These are phyloP conservation scores for Hemitrygon akajei DNA, from an alignment of 2,797 vertebrate species.

Conservation along the genomic window DNA sequence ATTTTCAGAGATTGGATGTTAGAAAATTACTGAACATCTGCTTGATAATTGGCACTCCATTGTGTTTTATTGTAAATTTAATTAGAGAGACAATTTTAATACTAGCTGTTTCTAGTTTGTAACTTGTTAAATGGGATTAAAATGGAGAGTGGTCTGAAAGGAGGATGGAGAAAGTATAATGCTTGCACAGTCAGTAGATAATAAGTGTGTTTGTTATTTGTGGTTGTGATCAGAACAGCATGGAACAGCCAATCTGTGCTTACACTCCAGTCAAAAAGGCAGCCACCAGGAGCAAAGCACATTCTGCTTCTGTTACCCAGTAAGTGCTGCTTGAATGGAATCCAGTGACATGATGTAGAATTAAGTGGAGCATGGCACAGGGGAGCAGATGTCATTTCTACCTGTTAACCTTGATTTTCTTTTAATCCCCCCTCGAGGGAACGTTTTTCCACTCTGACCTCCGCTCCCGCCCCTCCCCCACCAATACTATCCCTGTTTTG, in stretches of 20 bases:
- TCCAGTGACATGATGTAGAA: conserved; percentile 38
- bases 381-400: conserved; percentile 28
- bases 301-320: conserved; percentile 42
- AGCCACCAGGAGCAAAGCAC: conserved; percentile 35
- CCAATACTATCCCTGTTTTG: too few species aligned
- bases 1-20: background rate
- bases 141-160: background rate
- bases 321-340: conserved; percentile 21
- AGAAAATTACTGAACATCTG: background rate
- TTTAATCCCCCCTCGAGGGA: too few species aligned
- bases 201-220: background rate
- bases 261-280: conserved; percentile 37
- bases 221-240: background rate
- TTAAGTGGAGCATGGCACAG: conserved; percentile 3
- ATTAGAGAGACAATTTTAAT: background rate
- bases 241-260: conserved; percentile 53
- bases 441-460: background rate
- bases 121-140: background rate
- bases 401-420: conserved; percentile 6
- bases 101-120: background rate
- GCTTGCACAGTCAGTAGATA: background rate
- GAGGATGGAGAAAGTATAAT: background rate
- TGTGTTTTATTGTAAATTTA: background rate
- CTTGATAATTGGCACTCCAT: background rate
- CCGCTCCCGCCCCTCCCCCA: background rate